These are phyloP conservation scores for Dryobates pubescens DNA, from an alignment of 2,797 vertebrate species.

Conservation along the genomic window DNA sequence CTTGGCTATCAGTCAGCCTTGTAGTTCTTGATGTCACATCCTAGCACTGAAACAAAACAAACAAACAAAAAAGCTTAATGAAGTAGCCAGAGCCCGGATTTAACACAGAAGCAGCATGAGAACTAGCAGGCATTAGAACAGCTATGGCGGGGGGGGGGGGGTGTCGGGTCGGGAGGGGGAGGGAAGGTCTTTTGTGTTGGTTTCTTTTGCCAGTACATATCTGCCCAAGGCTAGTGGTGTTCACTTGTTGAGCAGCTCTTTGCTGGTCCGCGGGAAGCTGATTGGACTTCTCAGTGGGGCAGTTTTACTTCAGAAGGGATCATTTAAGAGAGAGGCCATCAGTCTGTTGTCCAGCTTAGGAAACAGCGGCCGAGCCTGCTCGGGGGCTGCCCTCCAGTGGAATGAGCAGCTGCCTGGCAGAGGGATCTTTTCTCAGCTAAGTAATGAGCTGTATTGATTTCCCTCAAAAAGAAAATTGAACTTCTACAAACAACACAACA, in stretches of 20 bases:
- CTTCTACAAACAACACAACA: not conserved
- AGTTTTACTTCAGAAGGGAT: conserved; percentile 9
- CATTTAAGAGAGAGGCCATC: conserved; percentile 30
- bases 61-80: not conserved
- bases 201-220: rapidly evolving
- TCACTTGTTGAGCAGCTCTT: conserved; percentile 5
- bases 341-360: not conserved
- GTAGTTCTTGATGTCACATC: not conserved
- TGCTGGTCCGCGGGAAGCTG: conserved; percentile 22
- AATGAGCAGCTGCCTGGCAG: conserved; percentile 39
- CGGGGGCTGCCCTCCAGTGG: conserved; percentile 12
- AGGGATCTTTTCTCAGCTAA: conserved; percentile 37
- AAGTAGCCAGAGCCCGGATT: not conserved
- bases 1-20: not conserved
- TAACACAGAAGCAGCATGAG: not conserved
- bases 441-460: conserved; percentile 63
- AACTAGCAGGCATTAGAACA: conserved; percentile 2
- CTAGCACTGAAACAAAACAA: not conserved
- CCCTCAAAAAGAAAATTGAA: conserved; percentile 63
- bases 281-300: conserved; percentile 13
- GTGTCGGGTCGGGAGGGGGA: too few relatives aligned
- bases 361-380: conserved; percentile 1
- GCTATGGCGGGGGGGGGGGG: not conserved
- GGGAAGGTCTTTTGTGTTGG: not conserved
- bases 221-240: not conserved